Evolutionary conservation across 2,113 vertebrate genomes (phyloP).

Genomic region (Panthera tigris): DNA sequence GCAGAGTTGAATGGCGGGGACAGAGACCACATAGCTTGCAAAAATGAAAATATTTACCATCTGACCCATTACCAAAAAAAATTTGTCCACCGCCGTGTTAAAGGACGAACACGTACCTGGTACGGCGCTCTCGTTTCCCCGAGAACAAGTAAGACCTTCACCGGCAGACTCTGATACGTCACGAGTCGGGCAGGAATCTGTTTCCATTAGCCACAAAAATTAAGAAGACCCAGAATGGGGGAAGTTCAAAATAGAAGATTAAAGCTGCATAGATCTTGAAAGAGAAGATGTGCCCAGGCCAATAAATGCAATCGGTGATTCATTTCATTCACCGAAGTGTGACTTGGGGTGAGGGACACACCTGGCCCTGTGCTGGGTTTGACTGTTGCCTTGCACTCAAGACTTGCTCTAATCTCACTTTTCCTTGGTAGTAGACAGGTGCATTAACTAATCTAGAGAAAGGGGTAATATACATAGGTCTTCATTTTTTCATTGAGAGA

Average conservation of each 20-base stretch:
- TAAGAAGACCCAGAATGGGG: background rate
- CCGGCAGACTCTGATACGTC: background rate
- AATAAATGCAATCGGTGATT: background rate
- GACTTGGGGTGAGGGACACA: background rate
- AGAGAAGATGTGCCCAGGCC: background rate
- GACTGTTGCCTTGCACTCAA: background rate
- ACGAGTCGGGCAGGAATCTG: background rate
- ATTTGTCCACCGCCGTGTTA: background rate
- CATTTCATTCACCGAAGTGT: slow-evolving; percentile 45
- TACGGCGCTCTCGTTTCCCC: background rate
- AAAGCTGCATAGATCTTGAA: background rate
- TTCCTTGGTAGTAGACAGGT: slow-evolving; percentile 39
- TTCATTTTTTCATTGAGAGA: background rate
- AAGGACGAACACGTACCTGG: background rate
- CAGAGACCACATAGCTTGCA: background rate
- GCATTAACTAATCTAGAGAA: background rate
- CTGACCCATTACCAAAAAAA: background rate
- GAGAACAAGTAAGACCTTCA: background rate
- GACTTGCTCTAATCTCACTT: background rate
- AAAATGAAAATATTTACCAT: background rate
- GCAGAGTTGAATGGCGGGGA: background rate
- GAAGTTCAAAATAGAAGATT: background rate
- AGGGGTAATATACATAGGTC: background rate
- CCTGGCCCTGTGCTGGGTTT: background rate
- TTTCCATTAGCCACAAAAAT: slow-evolving; percentile 13